Evolutionary conservation across 2,797 vertebrate species (phyloP).

Genomic region (Parauchenoglanis punctatus): DNA sequence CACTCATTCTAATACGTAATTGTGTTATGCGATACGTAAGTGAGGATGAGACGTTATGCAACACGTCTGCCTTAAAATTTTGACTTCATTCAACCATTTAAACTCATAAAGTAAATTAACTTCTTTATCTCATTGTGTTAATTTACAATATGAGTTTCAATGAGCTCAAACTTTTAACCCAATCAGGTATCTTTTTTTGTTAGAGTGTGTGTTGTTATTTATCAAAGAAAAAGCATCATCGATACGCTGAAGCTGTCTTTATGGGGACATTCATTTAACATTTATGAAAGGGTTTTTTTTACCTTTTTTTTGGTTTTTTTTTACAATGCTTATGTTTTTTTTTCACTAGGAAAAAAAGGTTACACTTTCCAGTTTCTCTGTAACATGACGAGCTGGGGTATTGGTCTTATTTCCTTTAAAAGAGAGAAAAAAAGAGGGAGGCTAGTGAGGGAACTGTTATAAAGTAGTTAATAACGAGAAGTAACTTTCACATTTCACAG

Average conservation of each 20-base stretch:
- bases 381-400: neutral
- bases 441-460: neutral
- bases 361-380: neutral
- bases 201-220: neutral
- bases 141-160: no score
- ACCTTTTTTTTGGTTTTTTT: neutral
- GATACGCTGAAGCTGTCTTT: neutral
- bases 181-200: no score
- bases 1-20: neutral
- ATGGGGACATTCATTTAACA: neutral
- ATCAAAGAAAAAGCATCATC: neutral
- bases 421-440: neutral
- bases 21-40: neutral
- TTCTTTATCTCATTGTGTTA: no score
- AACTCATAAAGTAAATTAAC: no score
- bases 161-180: no score
- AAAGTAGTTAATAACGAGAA: neutral
- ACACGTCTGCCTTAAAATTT: no score
- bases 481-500: neutral
- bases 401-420: neutral
- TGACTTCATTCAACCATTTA: no score
- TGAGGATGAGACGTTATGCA: no score
- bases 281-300: neutral
- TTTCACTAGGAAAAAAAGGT: neutral
- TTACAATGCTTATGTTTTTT: neutral